Evolutionary conservation across 2,888 invertebrate genomes (phyloP).

Genomic region (Limnephilus rhombicus): DNA sequence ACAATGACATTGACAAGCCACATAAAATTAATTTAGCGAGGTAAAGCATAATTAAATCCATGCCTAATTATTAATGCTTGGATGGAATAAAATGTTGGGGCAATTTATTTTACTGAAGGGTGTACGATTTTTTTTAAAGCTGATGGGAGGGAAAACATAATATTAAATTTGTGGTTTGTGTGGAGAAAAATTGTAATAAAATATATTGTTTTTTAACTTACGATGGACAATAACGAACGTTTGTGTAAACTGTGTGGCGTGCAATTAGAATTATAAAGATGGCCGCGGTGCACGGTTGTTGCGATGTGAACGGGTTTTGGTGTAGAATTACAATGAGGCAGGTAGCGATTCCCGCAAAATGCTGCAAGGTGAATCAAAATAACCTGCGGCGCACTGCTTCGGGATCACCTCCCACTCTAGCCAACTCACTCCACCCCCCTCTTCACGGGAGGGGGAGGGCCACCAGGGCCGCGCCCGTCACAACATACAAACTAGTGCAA

Average conservation of each 20-base stretch:
- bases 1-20: not conserved
- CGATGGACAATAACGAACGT: slow-evolving; percentile 24
- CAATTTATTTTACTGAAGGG: not conserved
- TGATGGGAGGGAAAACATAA: not conserved
- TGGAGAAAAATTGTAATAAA: not conserved
- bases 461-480: not conserved
- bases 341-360: slow-evolving; percentile 57
- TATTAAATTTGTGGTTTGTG: not conserved
- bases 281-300: slow-evolving; percentile 34
- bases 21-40: not conserved
- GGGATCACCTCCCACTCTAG: slow-evolving; percentile 57
- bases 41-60: not conserved
- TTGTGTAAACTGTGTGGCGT: slow-evolving; percentile 48
- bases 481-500: not conserved
- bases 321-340: slow-evolving; percentile 63
- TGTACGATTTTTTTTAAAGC: not conserved
- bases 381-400: slow-evolving; percentile 62
- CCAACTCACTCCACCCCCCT: not conserved
- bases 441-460: not conserved
- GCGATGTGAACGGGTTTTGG: slow-evolving; percentile 52
- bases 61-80: not conserved
- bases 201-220: slow-evolving; percentile 41
- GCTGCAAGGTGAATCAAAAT: slow-evolving; percentile 65
- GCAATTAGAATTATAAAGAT: slow-evolving; percentile 40
- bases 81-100: not conserved